Evolutionary conservation across 23 tunicate genomes (phyloP).

Genomic region (Halocynthia roretzi): DNA sequence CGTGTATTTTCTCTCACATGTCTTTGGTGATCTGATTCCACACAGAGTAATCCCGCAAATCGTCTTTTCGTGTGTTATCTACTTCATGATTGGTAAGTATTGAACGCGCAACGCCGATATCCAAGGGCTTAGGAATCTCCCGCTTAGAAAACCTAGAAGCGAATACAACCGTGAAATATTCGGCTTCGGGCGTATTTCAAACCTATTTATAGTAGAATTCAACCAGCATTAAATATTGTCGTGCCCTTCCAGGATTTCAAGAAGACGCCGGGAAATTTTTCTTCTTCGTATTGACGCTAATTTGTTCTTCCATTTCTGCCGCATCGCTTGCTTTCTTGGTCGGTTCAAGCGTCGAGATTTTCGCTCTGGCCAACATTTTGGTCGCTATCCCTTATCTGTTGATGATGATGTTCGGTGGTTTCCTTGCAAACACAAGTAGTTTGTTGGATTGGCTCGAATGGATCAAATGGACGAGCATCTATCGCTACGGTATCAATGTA

Average conservation of each 20-base stretch:
- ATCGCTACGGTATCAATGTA: constrained; percentile 1
- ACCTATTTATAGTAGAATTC: no score
- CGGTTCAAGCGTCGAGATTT: neutral
- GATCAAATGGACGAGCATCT: neutral
- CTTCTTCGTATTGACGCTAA: neutral
- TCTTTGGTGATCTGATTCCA: neutral
- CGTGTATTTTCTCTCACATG: neutral
- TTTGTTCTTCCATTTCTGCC: neutral
- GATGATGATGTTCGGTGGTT: constrained; percentile 2
- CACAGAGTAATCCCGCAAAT: neutral
- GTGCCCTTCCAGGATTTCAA: neutral
- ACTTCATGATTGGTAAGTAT: neutral
- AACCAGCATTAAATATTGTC: no score
- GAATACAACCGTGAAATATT: no score
- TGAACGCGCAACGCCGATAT: no score
- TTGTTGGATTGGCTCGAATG: constrained; percentile 1
- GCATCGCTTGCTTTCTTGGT: constrained; percentile 7
- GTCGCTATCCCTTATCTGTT: neutral
- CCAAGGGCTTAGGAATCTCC: no score
- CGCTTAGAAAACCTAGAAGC: no score
- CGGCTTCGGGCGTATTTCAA: no score
- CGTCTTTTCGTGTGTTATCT: neutral
- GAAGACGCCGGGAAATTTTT: neutral
- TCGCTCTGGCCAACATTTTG: neutral
- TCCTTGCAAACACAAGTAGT: neutral